A percentile compares a stretch with the other conserved stretches of the same genome.
Evolutionary conservation across 2,888 invertebrate genomes (phyloP).

Genomic region (Hermodice carunculata): DNA sequence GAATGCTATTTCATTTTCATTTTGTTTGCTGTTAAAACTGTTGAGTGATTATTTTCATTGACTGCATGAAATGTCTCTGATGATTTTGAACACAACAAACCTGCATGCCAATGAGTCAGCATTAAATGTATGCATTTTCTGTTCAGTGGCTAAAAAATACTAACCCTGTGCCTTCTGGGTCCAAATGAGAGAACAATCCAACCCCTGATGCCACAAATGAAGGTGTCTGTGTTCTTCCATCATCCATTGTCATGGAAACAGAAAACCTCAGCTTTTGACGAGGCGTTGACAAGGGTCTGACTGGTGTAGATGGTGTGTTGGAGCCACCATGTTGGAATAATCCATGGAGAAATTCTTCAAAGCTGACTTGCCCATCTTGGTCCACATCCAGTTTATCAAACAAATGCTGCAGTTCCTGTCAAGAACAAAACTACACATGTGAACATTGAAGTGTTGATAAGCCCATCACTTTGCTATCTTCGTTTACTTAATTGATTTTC

Average conservation of each 20-base stretch:
- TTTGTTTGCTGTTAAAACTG: too few relatives aligned
- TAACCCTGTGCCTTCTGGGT: constrained; percentile 65
- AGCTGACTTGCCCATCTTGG: constrained; percentile 77
- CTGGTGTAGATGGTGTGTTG: constrained; percentile 11
- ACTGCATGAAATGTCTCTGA: too few relatives aligned
- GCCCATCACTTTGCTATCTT: too few relatives aligned
- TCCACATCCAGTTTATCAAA: constrained; percentile 78
- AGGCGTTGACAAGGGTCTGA: constrained; percentile 18
- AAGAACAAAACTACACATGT: too few relatives aligned
- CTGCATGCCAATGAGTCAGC: too few relatives aligned
- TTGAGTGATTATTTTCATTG: too few relatives aligned
- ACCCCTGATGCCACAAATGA: constrained; percentile 52
- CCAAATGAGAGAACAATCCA: constrained; percentile 65
- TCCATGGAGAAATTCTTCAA: constrained; percentile 76
- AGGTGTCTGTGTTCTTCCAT: constrained; percentile 43
- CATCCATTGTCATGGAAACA: constrained; percentile 8
- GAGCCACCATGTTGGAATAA: constrained; percentile 73
- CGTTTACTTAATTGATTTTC: too few relatives aligned
- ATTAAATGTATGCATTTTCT: too few relatives aligned
- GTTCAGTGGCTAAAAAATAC: too few relatives aligned
- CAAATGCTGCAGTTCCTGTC: constrained; percentile 74
- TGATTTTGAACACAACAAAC: too few relatives aligned
- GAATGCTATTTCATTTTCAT: too few relatives aligned
- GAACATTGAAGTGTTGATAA: too few relatives aligned
- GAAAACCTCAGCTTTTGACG: constrained; percentile 26